Evolutionary conservation across 2,888 invertebrate genomes (phyloP), one percentile per base, ranked within the genome.

Genomic region (Macaria liturata): DNA sequence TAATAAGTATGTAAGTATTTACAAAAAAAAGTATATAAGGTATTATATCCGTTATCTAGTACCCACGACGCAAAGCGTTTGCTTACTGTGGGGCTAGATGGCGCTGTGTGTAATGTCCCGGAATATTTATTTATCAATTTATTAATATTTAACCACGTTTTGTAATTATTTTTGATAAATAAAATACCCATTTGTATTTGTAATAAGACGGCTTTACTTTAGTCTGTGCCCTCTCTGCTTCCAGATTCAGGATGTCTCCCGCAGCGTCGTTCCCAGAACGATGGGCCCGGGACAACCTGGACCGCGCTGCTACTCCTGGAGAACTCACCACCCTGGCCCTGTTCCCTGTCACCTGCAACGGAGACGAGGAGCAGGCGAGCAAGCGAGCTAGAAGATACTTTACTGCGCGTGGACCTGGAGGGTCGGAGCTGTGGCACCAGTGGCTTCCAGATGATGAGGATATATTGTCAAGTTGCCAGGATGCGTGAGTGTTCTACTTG

Each of bases 201-300:
- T n/a, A n/a, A n/a, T n/a, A n/a, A n/a, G n/a, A n/a, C n/a, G n/a
- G n/a, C n/a, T n/a, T n/a, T n/a, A n/a, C 20, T 20, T 20, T 37
- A 37, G 1, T 37, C 34, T 7, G 4, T 37, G 7, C 34, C 7
- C 4, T 40, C 46, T 20, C 31, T 30, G 20, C 37, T 68, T 78
- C 4, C 76, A 86, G 85, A 59, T 60, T 46, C 61, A 88, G 83
- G 83, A 91, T 91, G 91, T 81, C 86, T 64, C 81, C 80, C 74
- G 91, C 91, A 91, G 91, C 91, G 81, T 90, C 91, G 90, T 91
- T 91, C 66, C 79, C 84, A 42, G 80, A 86, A 79, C 91, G 91
- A 90, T 91, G 91, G 91, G 91, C 90, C 72, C 78, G 77, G 62
- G 89, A 88, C 74, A 89, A 91, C 81, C 84, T 91, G 61, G 78